These are phyloP conservation scores for Idris sp. DNA, from an alignment of 1,140 invertebrate genomes.

Conservation along the genomic window DNA sequence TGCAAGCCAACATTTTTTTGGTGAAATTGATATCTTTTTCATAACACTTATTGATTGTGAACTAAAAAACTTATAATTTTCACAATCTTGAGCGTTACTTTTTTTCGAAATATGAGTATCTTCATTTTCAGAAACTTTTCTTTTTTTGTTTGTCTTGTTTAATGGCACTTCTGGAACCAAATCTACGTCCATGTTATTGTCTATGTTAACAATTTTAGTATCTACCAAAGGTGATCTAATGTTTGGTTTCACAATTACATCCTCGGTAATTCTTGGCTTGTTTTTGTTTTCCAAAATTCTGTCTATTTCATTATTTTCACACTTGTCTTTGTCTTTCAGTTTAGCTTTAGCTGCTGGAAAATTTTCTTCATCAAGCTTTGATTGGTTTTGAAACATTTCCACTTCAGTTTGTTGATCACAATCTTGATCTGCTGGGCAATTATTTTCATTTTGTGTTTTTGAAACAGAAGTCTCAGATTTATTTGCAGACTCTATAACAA, in stretches of 20 bases:
- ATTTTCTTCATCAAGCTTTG: too few species aligned
- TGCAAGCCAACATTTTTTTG: conserved; percentile 31
- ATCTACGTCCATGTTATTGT: neutral
- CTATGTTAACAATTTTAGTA: neutral
- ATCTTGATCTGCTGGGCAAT: neutral
- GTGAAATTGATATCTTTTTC: conserved; percentile 11
- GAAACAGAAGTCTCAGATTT: conserved; percentile 23
- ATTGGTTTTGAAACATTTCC: too few species aligned
- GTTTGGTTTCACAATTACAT: conserved; percentile 2
- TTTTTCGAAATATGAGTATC: neutral
- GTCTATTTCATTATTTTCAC: too few species aligned
- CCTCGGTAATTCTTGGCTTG: too few species aligned
- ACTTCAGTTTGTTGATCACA: neutral
- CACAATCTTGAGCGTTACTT: neutral
- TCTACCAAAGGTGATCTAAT: too few species aligned
- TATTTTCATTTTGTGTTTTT: conserved; percentile 9
- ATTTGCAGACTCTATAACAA: conserved; percentile 53
- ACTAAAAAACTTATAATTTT: neutral
- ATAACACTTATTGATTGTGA: neutral
- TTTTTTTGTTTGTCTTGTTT: neutral
- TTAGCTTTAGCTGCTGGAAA: too few species aligned
- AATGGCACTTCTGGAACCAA: neutral
- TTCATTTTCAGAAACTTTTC: neutral
- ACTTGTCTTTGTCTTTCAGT: too few species aligned
- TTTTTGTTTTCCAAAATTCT: too few species aligned